These are phyloP conservation scores for Lipophrys pholis DNA, from an alignment of 2,113 vertebrate genomes.

Conservation along the genomic window DNA sequence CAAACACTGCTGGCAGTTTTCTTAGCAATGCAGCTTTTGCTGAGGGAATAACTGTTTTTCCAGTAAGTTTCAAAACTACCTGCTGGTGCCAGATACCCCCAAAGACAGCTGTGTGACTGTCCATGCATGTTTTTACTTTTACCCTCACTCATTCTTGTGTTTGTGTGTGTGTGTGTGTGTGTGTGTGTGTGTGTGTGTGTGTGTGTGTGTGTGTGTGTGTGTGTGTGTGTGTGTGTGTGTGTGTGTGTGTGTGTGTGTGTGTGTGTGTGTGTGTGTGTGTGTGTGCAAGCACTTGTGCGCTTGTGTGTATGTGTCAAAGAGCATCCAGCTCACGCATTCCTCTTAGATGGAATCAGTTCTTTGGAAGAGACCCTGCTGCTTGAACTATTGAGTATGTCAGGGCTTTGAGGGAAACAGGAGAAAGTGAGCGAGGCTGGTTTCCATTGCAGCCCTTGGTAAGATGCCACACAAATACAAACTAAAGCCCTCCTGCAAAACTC, in stretches of 20 bases:
- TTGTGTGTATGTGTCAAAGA: slow-evolving; percentile 35
- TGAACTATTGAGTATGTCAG: slow-evolving; percentile 55
- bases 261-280: slow-evolving; percentile 32
- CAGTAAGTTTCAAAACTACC: slow-evolving; percentile 66
- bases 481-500: slow-evolving; percentile 23
- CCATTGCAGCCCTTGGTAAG: slow-evolving; percentile 30
- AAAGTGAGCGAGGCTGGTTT: slow-evolving; percentile 31
- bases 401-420: slow-evolving; percentile 44
- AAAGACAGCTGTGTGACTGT: slow-evolving; percentile 42
- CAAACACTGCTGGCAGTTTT: slow-evolving; percentile 11
- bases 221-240: no score
- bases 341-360: slow-evolving; percentile 54
- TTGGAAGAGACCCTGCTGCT: slow-evolving; percentile 58
- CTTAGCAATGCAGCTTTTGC: slow-evolving; percentile 25
- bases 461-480: slow-evolving; percentile 37
- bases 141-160: background rate
- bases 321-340: slow-evolving; percentile 67
- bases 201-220: slow-evolving; percentile 32
- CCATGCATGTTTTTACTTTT: no score
- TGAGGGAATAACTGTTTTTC: slow-evolving; percentile 31
- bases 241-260: slow-evolving; percentile 3
- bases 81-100: slow-evolving; percentile 67
- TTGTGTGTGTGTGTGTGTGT: slow-evolving; percentile 13
- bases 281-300: slow-evolving; percentile 11
- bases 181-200: slow-evolving; percentile 12